phyloP scores from a whole-genome alignment of 2,113 vertebrate species.

The Gavialis gangeticus region DNA sequence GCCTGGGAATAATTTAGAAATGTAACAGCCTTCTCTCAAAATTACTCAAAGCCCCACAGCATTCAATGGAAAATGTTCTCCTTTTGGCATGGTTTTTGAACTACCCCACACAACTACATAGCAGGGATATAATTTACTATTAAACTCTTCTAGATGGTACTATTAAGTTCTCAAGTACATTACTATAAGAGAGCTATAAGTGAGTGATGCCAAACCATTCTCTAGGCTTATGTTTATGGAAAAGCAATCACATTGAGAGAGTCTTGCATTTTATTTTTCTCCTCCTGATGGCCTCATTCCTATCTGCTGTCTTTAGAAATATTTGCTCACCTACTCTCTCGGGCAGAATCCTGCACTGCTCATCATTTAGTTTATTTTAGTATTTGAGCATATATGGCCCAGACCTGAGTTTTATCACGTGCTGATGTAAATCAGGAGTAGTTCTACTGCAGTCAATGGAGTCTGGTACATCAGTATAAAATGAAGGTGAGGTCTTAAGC shows the following conservation, averaged over 20 bases:
- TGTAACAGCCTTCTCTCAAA: conserved; percentile 10
- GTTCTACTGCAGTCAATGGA: not conserved
- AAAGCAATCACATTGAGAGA: not conserved
- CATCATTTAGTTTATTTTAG: not conserved
- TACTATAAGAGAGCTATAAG: not conserved
- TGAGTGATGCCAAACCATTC: not conserved
- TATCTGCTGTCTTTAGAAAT: not conserved
- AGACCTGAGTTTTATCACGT: not conserved
- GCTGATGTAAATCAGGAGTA: not conserved
- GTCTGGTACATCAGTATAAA: not conserved
- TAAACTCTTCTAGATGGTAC: not conserved
- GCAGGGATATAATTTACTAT: conserved; percentile 14
- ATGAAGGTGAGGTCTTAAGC: not conserved
- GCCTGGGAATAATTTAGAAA: conserved; percentile 8
- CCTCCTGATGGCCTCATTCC: not conserved
- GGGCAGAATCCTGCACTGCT: not conserved
- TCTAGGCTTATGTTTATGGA: conserved; percentile 24
- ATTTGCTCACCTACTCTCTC: not conserved
- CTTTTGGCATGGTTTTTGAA: conserved; percentile 31
- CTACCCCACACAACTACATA: not conserved
- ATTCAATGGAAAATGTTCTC: conserved; percentile 36
- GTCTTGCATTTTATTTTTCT: conserved; percentile 7
- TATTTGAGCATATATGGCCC: not conserved
- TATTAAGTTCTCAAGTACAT: not conserved
- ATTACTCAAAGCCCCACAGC: not conserved